A percentile compares a stretch with the other conserved stretches of the same genome.
phyloP scores from a whole-genome alignment of 2,113 vertebrate genomes.

The human (Homo sapiens) region DNA sequence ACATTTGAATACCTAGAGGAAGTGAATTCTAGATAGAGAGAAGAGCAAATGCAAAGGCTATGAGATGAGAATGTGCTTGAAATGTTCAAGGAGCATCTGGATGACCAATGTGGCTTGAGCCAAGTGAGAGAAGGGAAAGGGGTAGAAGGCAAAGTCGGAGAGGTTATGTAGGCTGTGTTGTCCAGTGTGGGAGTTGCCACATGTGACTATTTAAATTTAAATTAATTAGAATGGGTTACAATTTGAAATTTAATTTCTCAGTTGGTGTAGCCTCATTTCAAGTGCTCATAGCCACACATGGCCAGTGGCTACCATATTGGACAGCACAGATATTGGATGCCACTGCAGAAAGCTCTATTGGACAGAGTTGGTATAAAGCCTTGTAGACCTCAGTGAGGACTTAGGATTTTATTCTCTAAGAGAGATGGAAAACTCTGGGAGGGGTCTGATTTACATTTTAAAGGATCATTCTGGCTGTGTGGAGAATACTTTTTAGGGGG shows the following conservation, averaged over 20 bases:
- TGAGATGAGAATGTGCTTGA: neutral
- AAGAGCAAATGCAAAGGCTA: neutral
- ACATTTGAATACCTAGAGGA: neutral
- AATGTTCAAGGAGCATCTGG: neutral
- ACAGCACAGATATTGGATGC: no score
- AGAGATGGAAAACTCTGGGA: neutral
- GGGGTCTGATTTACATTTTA: neutral
- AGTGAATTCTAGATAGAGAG: neutral
- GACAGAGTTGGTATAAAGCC: neutral
- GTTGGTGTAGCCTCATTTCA: neutral
- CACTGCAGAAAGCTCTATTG: neutral
- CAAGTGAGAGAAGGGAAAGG: neutral
- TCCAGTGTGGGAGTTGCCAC: neutral
- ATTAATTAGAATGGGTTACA: neutral
- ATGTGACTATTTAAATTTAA: neutral
- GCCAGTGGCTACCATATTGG: neutral
- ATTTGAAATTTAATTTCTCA: neutral
- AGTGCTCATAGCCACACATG: neutral
- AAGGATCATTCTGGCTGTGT: neutral
- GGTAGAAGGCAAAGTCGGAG: neutral
- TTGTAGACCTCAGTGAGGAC: neutral
- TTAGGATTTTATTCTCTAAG: neutral
- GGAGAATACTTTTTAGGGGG: neutral
- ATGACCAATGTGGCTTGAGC: neutral
- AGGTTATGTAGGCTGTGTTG: neutral